Conservation (phyloP, 2,888 invertebrate genomes). For the Apodemia hepburni region DNA sequence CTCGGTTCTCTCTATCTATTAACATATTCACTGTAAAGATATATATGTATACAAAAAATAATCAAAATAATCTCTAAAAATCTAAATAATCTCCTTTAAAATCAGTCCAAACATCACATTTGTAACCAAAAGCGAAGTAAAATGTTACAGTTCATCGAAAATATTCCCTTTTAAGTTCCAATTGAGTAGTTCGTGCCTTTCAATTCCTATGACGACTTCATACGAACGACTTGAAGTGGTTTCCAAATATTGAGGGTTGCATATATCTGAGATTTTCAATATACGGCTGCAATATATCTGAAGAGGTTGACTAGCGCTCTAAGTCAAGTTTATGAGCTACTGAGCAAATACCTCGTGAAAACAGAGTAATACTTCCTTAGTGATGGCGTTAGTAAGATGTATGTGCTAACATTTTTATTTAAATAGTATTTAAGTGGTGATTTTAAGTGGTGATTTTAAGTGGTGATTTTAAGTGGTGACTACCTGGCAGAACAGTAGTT, state of each 20-base stretch:
- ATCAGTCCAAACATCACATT: background rate
- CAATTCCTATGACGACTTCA: slow-evolving; percentile 7
- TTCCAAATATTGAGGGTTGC: slow-evolving; percentile 52
- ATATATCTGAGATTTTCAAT: slow-evolving; percentile 58
- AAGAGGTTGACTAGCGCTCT: slow-evolving; percentile 41
- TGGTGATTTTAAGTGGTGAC: too few species aligned
- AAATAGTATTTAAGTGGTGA: background rate
- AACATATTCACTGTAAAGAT: too few species aligned
- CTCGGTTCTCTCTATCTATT: too few species aligned
- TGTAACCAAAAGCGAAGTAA: background rate
- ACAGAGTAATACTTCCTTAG: slow-evolving; percentile 13
- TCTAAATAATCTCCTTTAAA: background rate
- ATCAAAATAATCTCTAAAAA: background rate
- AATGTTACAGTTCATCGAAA: slow-evolving; percentile 10
- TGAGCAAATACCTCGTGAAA: slow-evolving; percentile 31
- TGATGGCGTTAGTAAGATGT: background rate
- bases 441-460: too few species aligned
- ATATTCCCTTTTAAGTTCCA: slow-evolving; percentile 10
- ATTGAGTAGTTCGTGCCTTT: background rate
- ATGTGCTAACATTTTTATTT: background rate
- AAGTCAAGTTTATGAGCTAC: slow-evolving; percentile 60
- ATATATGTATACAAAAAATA: too few species aligned
- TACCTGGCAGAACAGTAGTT: too few species aligned
- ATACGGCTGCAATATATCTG: slow-evolving; percentile 54
- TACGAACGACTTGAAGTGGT: slow-evolving; percentile 42